phyloP scores from a whole-genome alignment of 1,140 invertebrate genomes.

The Coboldia fuscipes region DNA sequence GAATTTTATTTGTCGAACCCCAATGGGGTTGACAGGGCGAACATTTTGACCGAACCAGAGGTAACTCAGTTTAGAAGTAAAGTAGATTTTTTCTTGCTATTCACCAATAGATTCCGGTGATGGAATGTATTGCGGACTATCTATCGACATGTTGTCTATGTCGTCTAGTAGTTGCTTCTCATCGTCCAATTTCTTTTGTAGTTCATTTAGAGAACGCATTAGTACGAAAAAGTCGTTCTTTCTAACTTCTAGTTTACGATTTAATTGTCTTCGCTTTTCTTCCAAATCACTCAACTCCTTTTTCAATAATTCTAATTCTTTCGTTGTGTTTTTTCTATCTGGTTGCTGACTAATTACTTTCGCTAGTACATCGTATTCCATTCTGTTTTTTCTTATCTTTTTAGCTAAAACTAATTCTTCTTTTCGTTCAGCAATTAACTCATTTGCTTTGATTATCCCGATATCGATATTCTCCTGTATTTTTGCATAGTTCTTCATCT shows the following conservation, averaged over 20 bases:
- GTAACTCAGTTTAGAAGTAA: too few relatives aligned
- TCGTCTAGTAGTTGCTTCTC: too few relatives aligned
- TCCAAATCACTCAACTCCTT: constrained; percentile 44
- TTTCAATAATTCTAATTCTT: constrained; percentile 47
- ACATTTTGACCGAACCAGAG: too few relatives aligned
- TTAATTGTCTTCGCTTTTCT: constrained; percentile 44
- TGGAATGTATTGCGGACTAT: too few relatives aligned
- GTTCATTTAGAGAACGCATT: constrained; percentile 56
- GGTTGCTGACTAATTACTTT: constrained; percentile 79
- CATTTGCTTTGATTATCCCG: constrained; percentile 51
- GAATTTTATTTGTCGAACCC: too few relatives aligned
- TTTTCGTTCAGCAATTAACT: constrained; percentile 53
- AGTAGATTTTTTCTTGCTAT: too few relatives aligned
- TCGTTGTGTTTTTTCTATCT: constrained; percentile 61
- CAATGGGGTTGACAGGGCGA: too few relatives aligned
- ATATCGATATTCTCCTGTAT: constrained; percentile 53
- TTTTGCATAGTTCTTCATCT: constrained; percentile 65
- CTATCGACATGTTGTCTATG: constrained; percentile 29
- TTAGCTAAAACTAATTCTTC: constrained; percentile 56
- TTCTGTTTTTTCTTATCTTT: constrained; percentile 64
- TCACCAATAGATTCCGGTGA: too few relatives aligned
- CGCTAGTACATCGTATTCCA: constrained; percentile 83
- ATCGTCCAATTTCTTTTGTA: constrained; percentile 50
- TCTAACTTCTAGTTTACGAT: constrained; percentile 55
- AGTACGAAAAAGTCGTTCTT: constrained; percentile 76